Percentiles rank a stretch among this genome's conserved stretches.
Conservation (phyloP, 2,888 invertebrate genomes). For the Agrypnus murinus region DNA sequence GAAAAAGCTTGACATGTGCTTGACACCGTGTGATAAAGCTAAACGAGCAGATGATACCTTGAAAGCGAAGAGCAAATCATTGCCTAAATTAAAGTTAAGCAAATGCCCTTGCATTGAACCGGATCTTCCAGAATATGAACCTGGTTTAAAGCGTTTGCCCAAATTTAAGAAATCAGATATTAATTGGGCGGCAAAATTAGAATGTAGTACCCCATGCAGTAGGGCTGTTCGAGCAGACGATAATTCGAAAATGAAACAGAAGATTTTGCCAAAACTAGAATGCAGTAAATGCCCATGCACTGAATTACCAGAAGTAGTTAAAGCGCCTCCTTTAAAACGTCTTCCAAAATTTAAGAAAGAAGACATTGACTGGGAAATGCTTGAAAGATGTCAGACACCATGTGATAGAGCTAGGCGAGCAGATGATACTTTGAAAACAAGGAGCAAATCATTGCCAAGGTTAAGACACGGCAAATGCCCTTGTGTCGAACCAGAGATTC, state of each 20-base stretch:
- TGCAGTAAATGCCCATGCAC: not conserved
- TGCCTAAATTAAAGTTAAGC: not conserved
- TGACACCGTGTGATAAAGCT: no score
- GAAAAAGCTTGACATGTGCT: not conserved
- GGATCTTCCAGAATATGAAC: not conserved
- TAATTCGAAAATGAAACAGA: not conserved
- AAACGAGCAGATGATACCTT: not conserved
- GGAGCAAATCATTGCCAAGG: not conserved
- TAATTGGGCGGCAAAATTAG: no score
- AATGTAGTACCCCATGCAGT: no score
- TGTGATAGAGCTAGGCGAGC: not conserved
- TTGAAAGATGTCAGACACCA: not conserved
- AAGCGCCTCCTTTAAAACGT: not conserved
- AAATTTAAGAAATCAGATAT: not conserved
- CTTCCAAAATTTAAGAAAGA: conserved; percentile 17
- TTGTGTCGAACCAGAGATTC: not conserved
- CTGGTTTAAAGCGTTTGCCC: not conserved
- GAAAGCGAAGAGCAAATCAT: not conserved
- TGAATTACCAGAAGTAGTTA: not conserved
- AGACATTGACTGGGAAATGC: not conserved
- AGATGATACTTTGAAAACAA: not conserved
- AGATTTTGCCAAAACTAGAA: not conserved
- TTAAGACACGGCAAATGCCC: not conserved
- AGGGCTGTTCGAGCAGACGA: not conserved
- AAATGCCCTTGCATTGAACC: not conserved